Evolutionary conservation across 2,797 vertebrate genomes (phyloP), one percentile per base, ranked within the genome.

Genomic region (Chromobotia macracanthus): DNA sequence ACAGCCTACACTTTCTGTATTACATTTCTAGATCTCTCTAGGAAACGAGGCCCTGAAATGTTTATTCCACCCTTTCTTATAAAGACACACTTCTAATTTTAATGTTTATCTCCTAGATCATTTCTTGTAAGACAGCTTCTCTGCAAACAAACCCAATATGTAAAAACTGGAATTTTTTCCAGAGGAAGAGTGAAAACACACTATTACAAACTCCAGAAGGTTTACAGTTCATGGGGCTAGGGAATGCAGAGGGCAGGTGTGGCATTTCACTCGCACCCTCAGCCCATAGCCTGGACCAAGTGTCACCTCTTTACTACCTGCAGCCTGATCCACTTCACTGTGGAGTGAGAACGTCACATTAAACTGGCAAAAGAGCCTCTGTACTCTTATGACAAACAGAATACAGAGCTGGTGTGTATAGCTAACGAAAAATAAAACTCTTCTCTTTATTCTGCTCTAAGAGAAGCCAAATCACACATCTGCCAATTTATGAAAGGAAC

Each of bases 211-310:
- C 88, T 85, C 84, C 85, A 41, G 61, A 19, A 50, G 65, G 84
- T 90, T 88, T 89, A 88, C 84, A 92, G 93, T 94, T 96, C 92
- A 87, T 91, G 88, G 88, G 66, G 82, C 86, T 83, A 86, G 70
- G 72, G 89, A 91, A 93, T 91, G 88, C 90, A 86, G 88, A 89
- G 91, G 84, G 82, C 38, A 70, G 87, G 89, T 80, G 94, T 90
- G 91, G 88, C 90, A 95, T 94, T 95, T 95, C 91, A 90, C 92
- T 91, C 90, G 83, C 87, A 86, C 86, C 83, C 83, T 88, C 82
- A 84, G 90, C 84, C 91, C 87, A 85, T 86, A 78, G 93, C 81
- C 84, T 66, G 88, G 89, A 88, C 82, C 89, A 91, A 87, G 89
- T 94, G 87, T 90, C 91, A 89, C 84, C 35, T 84, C 87, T 88